These are phyloP conservation scores for Bellardia bayeri DNA, from an alignment of 2,888 invertebrate genomes.

Conservation along the genomic window DNA sequence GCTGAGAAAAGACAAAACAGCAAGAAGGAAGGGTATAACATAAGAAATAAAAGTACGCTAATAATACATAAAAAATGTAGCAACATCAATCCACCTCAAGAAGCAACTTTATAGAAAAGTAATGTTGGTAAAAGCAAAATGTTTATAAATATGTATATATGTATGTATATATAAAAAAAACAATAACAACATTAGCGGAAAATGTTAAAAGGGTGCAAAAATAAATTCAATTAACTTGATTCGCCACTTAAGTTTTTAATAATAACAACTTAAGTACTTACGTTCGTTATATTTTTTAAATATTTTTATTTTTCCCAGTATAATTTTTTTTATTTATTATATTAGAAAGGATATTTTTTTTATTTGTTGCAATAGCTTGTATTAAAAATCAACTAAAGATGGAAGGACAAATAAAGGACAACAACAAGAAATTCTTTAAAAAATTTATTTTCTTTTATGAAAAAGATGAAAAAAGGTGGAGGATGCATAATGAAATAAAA, in stretches of 20 bases:
- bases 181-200: slow-evolving; percentile 50
- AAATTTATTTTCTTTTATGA: slow-evolving; percentile 22
- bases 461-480: slow-evolving; percentile 7
- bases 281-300: slow-evolving; percentile 57
- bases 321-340: slow-evolving; percentile 23
- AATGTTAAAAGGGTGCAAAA: slow-evolving; percentile 73
- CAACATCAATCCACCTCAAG: slow-evolving; percentile 24
- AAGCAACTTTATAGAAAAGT: slow-evolving; percentile 42
- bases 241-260: slow-evolving; percentile 76
- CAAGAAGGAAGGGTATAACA: slow-evolving; percentile 44
- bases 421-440: slow-evolving; percentile 24
- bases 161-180: background rate
- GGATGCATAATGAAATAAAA: background rate
- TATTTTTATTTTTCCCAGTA: slow-evolving; percentile 29
- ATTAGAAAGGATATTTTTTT: slow-evolving; percentile 11
- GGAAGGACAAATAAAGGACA: slow-evolving; percentile 57
- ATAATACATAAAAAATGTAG: slow-evolving; percentile 53
- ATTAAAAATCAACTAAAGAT: background rate
- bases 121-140: background rate
- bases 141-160: too few relatives aligned
- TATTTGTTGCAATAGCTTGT: background rate
- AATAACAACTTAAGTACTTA: slow-evolving; percentile 76
- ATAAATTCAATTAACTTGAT: slow-evolving; percentile 77
- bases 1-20: slow-evolving; percentile 68
- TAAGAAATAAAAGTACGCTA: slow-evolving; percentile 32